Percentiles rank a stretch among this genome's conserved stretches.
phyloP scores from a whole-genome alignment of 2,797 vertebrate genomes.

The Danio choprae region DNA sequence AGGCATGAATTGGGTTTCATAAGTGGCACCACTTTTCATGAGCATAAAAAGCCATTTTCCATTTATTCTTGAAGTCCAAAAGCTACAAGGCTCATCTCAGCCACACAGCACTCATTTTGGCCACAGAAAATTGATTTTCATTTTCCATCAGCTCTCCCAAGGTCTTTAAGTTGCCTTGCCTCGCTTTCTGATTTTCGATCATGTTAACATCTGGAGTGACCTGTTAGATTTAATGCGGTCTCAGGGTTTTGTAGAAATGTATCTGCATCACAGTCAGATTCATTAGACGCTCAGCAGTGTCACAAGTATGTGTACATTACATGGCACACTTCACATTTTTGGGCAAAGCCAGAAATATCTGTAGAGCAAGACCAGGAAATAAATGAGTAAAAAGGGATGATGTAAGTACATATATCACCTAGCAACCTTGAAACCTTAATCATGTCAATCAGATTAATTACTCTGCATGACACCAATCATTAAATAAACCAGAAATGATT shows the following conservation, averaged over 20 bases:
- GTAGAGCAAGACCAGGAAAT: too few species aligned
- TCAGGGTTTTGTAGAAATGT: neutral
- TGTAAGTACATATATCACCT: neutral
- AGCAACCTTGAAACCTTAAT: constrained; percentile 3
- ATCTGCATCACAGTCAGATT: neutral
- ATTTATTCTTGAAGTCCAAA: neutral
- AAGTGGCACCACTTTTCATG: neutral
- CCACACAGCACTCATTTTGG: neutral
- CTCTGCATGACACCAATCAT: neutral
- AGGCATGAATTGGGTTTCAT: constrained; percentile 5
- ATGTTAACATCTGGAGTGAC: constrained; percentile 15
- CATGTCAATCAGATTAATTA: constrained; percentile 5
- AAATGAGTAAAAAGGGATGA: neutral
- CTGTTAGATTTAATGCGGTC: neutral
- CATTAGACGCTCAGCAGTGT: neutral
- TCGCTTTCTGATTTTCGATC: neutral
- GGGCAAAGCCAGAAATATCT: neutral
- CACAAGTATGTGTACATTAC: neutral
- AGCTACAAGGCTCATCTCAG: neutral
- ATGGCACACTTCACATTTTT: neutral
- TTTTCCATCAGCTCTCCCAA: constrained; percentile 16
- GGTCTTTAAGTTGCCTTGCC: constrained; percentile 3
- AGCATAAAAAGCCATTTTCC: constrained; percentile 8
- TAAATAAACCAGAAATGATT: constrained; percentile 8
- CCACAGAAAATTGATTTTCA: constrained; percentile 31